phyloP scores from a whole-genome alignment of 1,140 invertebrate species.

The Stegodyphus mimosarum region DNA sequence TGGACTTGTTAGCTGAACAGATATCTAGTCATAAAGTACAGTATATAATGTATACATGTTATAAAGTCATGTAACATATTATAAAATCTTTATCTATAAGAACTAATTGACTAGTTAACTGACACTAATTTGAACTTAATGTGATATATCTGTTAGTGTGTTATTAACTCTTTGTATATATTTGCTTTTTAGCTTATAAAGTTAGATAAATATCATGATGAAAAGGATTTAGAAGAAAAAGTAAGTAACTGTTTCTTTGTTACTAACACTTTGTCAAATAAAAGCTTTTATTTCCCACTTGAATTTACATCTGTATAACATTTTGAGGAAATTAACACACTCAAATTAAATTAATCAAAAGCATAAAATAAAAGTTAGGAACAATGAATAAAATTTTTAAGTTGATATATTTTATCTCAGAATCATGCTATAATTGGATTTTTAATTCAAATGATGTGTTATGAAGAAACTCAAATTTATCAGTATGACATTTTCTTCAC shows the following conservation, averaged over 20 bases:
- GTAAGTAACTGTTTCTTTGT: background rate
- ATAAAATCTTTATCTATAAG: background rate
- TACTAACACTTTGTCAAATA: background rate
- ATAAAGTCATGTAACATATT: background rate
- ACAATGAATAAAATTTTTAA: too few relatives aligned
- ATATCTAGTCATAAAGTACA: constrained; percentile 35
- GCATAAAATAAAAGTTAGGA: too few relatives aligned
- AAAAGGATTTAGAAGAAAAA: constrained; percentile 31
- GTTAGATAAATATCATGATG: constrained; percentile 11
- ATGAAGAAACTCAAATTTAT: too few relatives aligned
- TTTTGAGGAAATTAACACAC: too few relatives aligned
- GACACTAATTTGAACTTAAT: background rate
- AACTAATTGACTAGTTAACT: background rate
- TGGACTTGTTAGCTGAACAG: constrained; percentile 13
- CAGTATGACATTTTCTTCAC: too few relatives aligned
- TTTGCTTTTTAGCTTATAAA: background rate
- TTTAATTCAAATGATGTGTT: too few relatives aligned
- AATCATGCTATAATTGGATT: too few relatives aligned
- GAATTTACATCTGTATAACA: background rate
- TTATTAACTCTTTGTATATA: too few relatives aligned
- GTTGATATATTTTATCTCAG: too few relatives aligned
- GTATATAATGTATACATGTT: background rate
- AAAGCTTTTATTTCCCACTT: background rate
- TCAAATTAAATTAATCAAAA: too few relatives aligned
- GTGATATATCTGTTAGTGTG: too few relatives aligned